A percentile compares a stretch with the other conserved stretches of the same genome.
phyloP scores from a whole-genome alignment of 2,797 vertebrate genomes.

The Chaenodraco wilsoni region DNA sequence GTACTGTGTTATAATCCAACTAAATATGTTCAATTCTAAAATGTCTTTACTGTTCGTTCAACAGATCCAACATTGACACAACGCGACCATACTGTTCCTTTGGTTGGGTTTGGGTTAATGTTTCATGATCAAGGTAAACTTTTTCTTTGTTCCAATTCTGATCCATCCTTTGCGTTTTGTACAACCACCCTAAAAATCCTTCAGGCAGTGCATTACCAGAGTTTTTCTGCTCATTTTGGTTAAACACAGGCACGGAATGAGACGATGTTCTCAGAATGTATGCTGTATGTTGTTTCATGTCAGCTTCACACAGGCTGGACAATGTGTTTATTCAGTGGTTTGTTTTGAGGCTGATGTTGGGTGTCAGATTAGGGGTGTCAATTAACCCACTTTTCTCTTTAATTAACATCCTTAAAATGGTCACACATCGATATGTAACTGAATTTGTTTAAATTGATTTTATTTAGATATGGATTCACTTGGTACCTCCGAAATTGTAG shows the following conservation, averaged over 20 bases:
- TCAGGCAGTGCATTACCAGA: neutral
- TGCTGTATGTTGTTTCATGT: too few species aligned
- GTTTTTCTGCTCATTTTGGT: too few species aligned
- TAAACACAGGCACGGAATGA: too few species aligned
- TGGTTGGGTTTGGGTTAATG: too few species aligned
- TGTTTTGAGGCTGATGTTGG: neutral
- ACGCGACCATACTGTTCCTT: too few species aligned
- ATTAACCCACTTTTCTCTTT: too few species aligned
- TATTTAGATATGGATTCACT: too few species aligned
- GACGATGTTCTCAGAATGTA: too few species aligned
- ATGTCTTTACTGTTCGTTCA: neutral
- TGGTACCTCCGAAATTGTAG: accelerated
- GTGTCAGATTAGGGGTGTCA: neutral
- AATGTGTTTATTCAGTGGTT: neutral
- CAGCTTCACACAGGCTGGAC: too few species aligned
- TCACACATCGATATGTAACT: too few species aligned
- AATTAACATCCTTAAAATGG: too few species aligned
- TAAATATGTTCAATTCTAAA: neutral
- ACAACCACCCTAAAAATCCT: neutral
- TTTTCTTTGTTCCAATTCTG: neutral
- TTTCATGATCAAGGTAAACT: neutral
- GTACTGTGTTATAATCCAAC: neutral
- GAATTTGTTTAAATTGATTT: too few species aligned
- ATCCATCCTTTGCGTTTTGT: neutral
- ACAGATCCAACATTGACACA: neutral